Conservation (phyloP, 2,113 vertebrate genomes). For the Poeciliopsis occidentalis region DNA sequence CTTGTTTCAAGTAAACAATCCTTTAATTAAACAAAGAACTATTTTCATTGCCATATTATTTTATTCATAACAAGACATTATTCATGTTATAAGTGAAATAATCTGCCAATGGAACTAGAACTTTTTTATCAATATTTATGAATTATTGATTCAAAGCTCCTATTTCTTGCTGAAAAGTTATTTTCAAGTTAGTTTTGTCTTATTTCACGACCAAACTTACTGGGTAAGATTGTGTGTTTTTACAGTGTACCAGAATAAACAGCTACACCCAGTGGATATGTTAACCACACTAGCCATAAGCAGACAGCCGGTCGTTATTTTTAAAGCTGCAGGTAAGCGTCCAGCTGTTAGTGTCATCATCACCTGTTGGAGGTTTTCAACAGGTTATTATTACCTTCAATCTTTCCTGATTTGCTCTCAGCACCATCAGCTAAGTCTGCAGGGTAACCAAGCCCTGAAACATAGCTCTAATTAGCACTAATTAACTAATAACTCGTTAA, state of each 20-base stretch:
- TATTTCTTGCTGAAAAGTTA: too few species aligned
- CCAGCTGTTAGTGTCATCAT: conserved; percentile 53
- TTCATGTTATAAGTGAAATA: too few species aligned
- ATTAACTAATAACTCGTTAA: conserved; percentile 24
- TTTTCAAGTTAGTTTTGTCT: too few species aligned
- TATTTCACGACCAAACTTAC: too few species aligned
- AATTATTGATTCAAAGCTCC: too few species aligned
- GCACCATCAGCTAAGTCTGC: conserved; percentile 71
- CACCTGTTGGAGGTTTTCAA: conserved; percentile 11
- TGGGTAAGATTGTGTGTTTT: too few species aligned
- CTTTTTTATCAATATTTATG: too few species aligned
- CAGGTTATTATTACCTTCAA: conserved; percentile 58
- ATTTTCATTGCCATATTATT: too few species aligned
- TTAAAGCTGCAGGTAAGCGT: conserved; percentile 24
- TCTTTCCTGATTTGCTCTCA: conserved; percentile 70
- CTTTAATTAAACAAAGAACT: too few species aligned
- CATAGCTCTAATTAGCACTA: conserved; percentile 67
- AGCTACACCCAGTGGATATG: conserved; percentile 59
- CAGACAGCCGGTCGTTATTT: conserved; percentile 22
- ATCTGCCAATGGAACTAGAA: too few species aligned
- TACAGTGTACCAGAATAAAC: conserved; percentile 15
- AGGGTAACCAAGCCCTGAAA: conserved; percentile 73
- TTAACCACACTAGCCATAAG: conserved; percentile 12
- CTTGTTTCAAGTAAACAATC: too few species aligned
- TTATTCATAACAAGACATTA: too few species aligned